Evolutionary conservation across 1,140 invertebrate genomes (phyloP).

Genomic region (Apocrypta bakeri): DNA sequence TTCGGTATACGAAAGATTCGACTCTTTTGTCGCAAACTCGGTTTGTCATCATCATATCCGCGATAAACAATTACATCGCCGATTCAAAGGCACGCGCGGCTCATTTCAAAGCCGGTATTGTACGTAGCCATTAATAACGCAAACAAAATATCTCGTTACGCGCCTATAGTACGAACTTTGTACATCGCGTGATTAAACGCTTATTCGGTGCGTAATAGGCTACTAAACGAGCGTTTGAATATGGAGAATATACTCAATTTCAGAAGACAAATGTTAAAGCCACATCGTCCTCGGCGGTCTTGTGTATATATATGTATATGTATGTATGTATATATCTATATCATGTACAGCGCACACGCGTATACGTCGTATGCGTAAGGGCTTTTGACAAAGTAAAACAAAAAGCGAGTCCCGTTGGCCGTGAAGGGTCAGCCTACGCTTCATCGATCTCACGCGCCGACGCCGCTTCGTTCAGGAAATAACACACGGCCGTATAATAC

Average conservation of each 20-base stretch:
- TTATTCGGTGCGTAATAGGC: constrained; percentile 28
- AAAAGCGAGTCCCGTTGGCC: constrained; percentile 31
- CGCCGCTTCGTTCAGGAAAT: constrained; percentile 28
- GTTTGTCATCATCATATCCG: no score
- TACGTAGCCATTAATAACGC: background rate
- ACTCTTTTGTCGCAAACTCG: no score
- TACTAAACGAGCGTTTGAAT: background rate
- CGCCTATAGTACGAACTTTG: background rate
- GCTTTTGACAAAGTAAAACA: constrained; percentile 38
- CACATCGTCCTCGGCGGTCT: no score
- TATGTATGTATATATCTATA: no score
- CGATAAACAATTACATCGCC: no score
- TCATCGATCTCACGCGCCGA: constrained; percentile 33
- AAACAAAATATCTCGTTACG: background rate
- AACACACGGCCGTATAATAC: constrained; percentile 20
- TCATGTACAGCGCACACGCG: no score
- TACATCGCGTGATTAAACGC: background rate
- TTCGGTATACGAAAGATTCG: no score
- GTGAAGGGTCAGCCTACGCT: constrained; percentile 35
- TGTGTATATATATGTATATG: background rate
- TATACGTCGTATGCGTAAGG: background rate
- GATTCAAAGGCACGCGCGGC: no score
- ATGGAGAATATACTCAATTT: constrained; percentile 16
- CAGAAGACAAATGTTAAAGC: constrained; percentile 9
- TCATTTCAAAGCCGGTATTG: no score